Evolutionary conservation across 2,113 vertebrate species (phyloP), one percentile per base, ranked within the genome.

Genomic region (Lophochroa leadbeateri): DNA sequence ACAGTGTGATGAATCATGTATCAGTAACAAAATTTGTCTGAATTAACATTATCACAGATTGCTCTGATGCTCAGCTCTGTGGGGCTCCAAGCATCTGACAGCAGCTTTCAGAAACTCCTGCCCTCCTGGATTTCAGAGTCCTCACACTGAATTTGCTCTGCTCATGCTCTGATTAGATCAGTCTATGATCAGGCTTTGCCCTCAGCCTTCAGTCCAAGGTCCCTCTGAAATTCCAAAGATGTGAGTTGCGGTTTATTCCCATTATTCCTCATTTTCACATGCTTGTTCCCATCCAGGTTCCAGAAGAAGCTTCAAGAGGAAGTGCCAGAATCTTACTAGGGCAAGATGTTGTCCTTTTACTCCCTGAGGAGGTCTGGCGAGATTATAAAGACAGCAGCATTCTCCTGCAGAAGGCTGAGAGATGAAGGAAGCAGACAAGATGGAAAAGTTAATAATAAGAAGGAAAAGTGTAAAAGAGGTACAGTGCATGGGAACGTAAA

Each of bases 251-350:
- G 72, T 96, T 91, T 58, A 85, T 91, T 75, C 74, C 58, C 16
- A 19, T 68, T 84, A 65, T 33, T 92, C 49, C 81, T 79, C 74
- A 43, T 96, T 96, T 94, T 95, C 88, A 84, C 72, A 41, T 16
- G 68, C 47, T 84, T 65, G 44, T 90, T 91, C 55, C 39, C 47
- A 69, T 88, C 74, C 61, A 95, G 52, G 47, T 77, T 88, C 64
- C 21, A 17, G 64, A 86, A 90, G 61, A 71, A 88, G 10, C 74
- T 86, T 86, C 80, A 69, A 71, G 61, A 88, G 72, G 60, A 83
- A 76, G 65, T 75, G 50, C 76, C 92, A 96, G 92, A 78, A 75
- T 65, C 23, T 75, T 71, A 13, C 35, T 63, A 86, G 61, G 47
- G 57, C 58, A 77, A 76, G 39, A 43, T 84, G 64, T 77, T 85